These are phyloP conservation scores for Mercenaria mercenaria DNA, from an alignment of 1,140 invertebrate genomes.

Conservation along the genomic window DNA sequence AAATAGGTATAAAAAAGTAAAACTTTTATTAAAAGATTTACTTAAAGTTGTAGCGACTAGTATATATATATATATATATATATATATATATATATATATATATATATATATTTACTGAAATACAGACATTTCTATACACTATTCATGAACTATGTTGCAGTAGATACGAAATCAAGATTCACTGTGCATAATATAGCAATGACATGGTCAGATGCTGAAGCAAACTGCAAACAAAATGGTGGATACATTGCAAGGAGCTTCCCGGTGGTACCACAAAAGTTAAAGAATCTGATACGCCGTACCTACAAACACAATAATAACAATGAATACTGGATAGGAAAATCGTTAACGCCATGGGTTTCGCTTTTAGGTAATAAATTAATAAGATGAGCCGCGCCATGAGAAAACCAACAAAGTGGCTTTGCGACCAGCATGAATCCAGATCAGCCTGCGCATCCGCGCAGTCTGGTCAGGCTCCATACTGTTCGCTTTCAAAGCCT, in stretches of 20 bases:
- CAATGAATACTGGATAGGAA: slow-evolving; percentile 27
- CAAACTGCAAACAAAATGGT: not conserved
- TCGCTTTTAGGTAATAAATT: not conserved
- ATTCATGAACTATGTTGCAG: too few species aligned
- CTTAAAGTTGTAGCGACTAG: too few species aligned
- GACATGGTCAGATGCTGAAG: not conserved
- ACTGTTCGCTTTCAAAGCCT: too few species aligned
- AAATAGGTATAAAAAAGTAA: too few species aligned
- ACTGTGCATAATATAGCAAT: not conserved
- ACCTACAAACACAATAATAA: not conserved
- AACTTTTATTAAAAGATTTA: too few species aligned
- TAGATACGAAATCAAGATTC: not conserved
- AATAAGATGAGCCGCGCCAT: not conserved
- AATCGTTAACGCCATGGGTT: slow-evolving; percentile 4
- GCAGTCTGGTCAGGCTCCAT: too few species aligned
- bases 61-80: too few species aligned
- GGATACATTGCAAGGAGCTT: not conserved
- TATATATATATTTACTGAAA: too few species aligned
- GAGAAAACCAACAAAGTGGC: not conserved
- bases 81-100: too few species aligned
- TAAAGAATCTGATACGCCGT: not conserved
- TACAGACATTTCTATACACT: too few species aligned
- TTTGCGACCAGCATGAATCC: not conserved
- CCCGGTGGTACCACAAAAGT: not conserved
- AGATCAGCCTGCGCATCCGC: not conserved